Base-by-base conservation (phyloP, 2,797 vertebrate genomes). In the Smutsia gigantea region DNA sequence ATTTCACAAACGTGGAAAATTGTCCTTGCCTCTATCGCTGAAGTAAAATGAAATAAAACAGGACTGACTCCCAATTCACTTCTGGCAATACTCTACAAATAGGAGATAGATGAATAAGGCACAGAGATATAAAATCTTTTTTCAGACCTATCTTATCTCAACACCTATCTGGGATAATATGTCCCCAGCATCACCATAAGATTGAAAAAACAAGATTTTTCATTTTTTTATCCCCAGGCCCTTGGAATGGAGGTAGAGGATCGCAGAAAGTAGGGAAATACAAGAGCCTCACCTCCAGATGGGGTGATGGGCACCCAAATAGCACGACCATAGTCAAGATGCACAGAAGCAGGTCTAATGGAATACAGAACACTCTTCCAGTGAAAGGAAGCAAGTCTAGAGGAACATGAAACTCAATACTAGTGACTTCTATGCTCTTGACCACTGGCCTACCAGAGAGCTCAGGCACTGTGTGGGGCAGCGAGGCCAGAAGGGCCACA, bases 251-350 rank as follows among this genome's bases (percentile, higher is more conserved):
- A 81, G 21, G n/a, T 46, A n/a, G 18, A 23, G 9, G 37, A 19
- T 42, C 7, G 15, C 25, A 68, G 23, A 19, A 61, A 68, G 31
- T 12, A 19, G 51, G 1, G 42, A 11, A 69, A 4, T 0, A 18
- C 4, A 51, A n/a, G 34, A 91, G n/a, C 8, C 25, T 27, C 31
- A 0, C 29, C 64, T 49, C 13, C 83, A 85, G 42, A 39, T 49
- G 29, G 15, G n/a, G 21, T 12, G 15, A 11, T 0, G 10, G n/a
- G 17, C 5, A 1, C 19, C n/a, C 4, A 21, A 34, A 9, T 6
- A 17, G 49, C 21, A 5, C 0, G 23, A 23, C 29, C 13, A 0
- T 11, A 1, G 0, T 0, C 4, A 5, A 13, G 29, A 34, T 1
- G 7, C 25, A 14, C 31, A 1, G 9, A 14, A 21, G 1, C 29